These are phyloP conservation scores for Dugesia japonica DNA, from an alignment of 2,888 invertebrate species.

Conservation along the genomic window DNA sequence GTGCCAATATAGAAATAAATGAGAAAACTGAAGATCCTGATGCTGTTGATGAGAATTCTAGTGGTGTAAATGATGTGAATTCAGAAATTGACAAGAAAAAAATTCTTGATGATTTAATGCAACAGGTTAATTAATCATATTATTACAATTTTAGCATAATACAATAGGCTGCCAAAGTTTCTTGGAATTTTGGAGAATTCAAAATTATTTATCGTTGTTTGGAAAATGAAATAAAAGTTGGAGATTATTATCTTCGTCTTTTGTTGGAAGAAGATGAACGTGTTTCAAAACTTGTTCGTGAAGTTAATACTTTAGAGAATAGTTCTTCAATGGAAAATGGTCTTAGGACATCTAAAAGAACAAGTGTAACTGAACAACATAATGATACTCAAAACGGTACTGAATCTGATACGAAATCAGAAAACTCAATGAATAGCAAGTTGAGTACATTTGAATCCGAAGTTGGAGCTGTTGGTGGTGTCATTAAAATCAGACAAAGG, in stretches of 20 bases:
- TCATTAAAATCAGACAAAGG: neutral
- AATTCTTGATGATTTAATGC: conserved; percentile 5
- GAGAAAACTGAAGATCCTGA: neutral
- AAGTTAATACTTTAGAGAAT: conserved; percentile 35
- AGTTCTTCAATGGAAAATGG: neutral
- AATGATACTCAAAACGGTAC: neutral
- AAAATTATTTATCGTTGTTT: conserved; percentile 76
- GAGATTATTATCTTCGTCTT: conserved; percentile 85
- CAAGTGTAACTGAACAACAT: neutral
- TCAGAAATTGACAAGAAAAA: neutral
- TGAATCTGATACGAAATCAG: conserved; percentile 8
- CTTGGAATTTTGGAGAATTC: conserved; percentile 96
- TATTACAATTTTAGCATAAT: neutral
- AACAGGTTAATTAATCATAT: neutral
- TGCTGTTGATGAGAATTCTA: neutral
- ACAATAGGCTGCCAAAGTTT: conserved; percentile 44
- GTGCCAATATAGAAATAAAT: neutral
- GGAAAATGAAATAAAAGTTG: conserved; percentile 47
- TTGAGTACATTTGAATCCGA: neutral
- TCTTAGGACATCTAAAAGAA: neutral
- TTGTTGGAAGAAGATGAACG: conserved; percentile 67
- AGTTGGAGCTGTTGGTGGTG: neutral
- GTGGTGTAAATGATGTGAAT: neutral
- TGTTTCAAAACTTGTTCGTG: neutral
- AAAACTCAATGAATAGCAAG: neutral